These are phyloP conservation scores for Pipistrellus pygmaeus DNA, from an alignment of 2,797 vertebrate species.

Conservation along the genomic window DNA sequence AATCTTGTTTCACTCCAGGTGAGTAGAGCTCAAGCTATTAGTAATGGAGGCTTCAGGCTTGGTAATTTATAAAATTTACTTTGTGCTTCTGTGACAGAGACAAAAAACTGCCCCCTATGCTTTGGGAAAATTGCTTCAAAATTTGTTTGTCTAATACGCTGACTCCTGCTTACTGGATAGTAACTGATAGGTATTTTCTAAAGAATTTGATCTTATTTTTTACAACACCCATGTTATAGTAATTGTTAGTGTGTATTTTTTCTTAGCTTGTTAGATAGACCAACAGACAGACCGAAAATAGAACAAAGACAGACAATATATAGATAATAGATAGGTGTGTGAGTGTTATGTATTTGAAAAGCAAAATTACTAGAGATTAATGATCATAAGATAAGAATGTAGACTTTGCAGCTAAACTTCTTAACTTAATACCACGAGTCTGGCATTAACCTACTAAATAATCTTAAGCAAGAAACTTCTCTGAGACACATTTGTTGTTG, in stretches of 20 bases:
- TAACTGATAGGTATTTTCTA: not conserved
- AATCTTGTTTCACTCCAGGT: slow-evolving; percentile 61
- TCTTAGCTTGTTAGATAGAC: not conserved
- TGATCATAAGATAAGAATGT: not conserved
- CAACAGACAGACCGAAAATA: not conserved
- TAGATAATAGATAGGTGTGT: not conserved
- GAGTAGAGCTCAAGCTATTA: slow-evolving; percentile 42
- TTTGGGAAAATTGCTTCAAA: slow-evolving; percentile 55
- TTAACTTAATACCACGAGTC: not conserved
- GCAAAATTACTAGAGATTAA: not conserved
- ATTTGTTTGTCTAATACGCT: not conserved
- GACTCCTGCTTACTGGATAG: not conserved
- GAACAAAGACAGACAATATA: not conserved
- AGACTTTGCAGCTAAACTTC: not conserved
- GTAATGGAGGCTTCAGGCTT: slow-evolving; percentile 46
- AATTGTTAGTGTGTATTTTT: not conserved
- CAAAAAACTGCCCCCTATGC: slow-evolving; percentile 5
- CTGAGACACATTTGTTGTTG: not conserved
- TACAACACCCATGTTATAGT: not conserved
- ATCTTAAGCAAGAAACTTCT: not conserved
- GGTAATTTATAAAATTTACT: slow-evolving; percentile 61
- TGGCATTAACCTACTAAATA: not conserved
- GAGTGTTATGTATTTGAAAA: not conserved
- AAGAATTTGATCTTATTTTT: slow-evolving; percentile 5
- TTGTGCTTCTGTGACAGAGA: slow-evolving; percentile 33